Conservation (phyloP, 2,888 invertebrate species). For the Ornithoptera alexandrae region DNA sequence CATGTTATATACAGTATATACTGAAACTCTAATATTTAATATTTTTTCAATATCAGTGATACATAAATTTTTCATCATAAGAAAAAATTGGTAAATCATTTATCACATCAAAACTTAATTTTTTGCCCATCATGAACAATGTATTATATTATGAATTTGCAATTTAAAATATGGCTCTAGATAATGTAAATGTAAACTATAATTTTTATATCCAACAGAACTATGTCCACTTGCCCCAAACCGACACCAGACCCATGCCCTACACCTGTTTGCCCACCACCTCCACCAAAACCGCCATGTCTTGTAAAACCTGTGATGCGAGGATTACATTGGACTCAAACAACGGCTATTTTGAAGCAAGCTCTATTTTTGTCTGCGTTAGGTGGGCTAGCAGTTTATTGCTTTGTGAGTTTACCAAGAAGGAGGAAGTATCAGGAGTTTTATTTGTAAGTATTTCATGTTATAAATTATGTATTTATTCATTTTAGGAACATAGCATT, state of each 20-base stretch:
- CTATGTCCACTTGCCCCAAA: conserved; percentile 34
- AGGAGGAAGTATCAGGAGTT: conserved; percentile 84
- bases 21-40: no score
- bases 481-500: no score
- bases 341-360: conserved; percentile 79
- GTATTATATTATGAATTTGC: background rate
- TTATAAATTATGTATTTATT: no score
- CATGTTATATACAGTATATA: no score
- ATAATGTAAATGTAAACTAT: background rate
- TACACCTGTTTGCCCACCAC: conserved; percentile 51
- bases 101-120: no score
- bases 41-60: no score
- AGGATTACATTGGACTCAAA: conserved; percentile 82
- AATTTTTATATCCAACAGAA: background rate
- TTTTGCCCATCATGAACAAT: background rate
- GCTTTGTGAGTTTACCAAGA: conserved; percentile 73
- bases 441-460: conserved; percentile 82
- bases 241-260: conserved; percentile 50
- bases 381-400: conserved; percentile 68
- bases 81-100: no score
- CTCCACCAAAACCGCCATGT: conserved; percentile 51
- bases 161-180: background rate
- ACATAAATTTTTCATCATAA: no score
- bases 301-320: conserved; percentile 82
- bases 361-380: conserved; percentile 59